These are phyloP conservation scores for Oreochromis mossambicus DNA, from an alignment of 2,797 vertebrate species.

Conservation along the genomic window DNA sequence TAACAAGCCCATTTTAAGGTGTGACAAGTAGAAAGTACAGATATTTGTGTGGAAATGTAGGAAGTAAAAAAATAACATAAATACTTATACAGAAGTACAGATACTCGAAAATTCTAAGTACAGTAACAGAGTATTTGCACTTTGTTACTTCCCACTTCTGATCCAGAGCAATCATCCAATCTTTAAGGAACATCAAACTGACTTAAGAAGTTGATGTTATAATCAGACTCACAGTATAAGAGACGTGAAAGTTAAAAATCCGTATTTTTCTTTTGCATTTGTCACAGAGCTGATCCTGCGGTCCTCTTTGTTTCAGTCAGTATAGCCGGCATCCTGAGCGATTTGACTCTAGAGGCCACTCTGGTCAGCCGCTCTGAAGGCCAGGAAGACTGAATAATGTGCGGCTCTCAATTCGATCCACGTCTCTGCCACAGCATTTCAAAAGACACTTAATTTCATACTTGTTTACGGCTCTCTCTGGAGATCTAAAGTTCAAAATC, in stretches of 20 bases:
- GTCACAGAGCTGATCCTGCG: neutral
- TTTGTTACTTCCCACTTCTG: neutral
- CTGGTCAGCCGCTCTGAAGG: slow-evolving; percentile 26
- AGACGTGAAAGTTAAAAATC: neutral
- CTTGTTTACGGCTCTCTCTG: slow-evolving; percentile 72
- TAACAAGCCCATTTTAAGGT: neutral
- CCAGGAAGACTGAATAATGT: slow-evolving; percentile 43
- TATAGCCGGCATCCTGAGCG: neutral
- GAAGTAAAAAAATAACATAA: neutral
- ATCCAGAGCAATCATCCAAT: neutral
- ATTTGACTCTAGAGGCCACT: slow-evolving; percentile 37
- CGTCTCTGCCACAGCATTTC: slow-evolving; percentile 40
- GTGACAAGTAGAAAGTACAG: neutral
- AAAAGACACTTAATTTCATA: slow-evolving; percentile 70
- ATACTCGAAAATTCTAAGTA: neutral
- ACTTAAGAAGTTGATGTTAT: neutral
- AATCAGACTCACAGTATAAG: neutral
- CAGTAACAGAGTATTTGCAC: neutral
- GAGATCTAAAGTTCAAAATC: slow-evolving; percentile 71
- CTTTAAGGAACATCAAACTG: neutral
- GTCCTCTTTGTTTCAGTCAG: neutral
- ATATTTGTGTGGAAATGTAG: neutral
- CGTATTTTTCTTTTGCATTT: neutral
- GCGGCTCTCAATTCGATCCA: slow-evolving; percentile 50
- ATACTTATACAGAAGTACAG: neutral